Evolutionary conservation across 2,888 invertebrate species (phyloP).

Genomic region (Nomada goodeniana): DNA sequence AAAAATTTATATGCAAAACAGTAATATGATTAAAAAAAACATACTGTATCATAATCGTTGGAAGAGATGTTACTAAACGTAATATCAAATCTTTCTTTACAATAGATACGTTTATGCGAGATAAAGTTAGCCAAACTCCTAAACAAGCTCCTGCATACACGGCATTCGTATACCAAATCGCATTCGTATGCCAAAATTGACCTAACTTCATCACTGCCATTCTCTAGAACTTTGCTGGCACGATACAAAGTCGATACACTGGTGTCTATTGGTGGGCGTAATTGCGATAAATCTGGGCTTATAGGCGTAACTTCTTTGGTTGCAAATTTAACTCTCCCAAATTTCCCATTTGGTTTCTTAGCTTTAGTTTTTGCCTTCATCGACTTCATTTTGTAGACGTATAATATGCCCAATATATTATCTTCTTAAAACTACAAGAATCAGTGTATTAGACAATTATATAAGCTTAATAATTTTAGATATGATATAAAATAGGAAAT

Average conservation of each 20-base stretch:
- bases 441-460: slow-evolving; percentile 22
- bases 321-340: slow-evolving; percentile 64
- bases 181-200: slow-evolving; percentile 91
- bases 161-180: slow-evolving; percentile 95
- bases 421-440: slow-evolving; percentile 28
- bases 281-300: slow-evolving; percentile 80
- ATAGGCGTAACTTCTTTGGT: slow-evolving; percentile 37
- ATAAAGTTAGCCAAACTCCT: slow-evolving; percentile 95
- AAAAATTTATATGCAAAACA: too few relatives aligned
- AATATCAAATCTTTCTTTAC: slow-evolving; percentile 87
- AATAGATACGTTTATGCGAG: slow-evolving; percentile 94
- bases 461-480: background rate
- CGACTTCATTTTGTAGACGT: slow-evolving; percentile 59
- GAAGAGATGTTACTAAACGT: slow-evolving; percentile 85
- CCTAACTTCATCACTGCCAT: slow-evolving; percentile 90
- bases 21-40: slow-evolving; percentile 66
- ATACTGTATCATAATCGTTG: slow-evolving; percentile 85
- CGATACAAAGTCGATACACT: slow-evolving; percentile 90
- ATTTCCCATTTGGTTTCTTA: slow-evolving; percentile 69
- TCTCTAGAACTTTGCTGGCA: slow-evolving; percentile 89
- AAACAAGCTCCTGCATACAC: slow-evolving; percentile 93
- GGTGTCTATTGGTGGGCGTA: slow-evolving; percentile 88
- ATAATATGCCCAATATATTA: background rate
- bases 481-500: background rate
- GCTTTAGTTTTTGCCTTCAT: slow-evolving; percentile 71